phyloP scores from a whole-genome alignment of 2,888 invertebrate genomes.

The Polyommatus icarus region DNA sequence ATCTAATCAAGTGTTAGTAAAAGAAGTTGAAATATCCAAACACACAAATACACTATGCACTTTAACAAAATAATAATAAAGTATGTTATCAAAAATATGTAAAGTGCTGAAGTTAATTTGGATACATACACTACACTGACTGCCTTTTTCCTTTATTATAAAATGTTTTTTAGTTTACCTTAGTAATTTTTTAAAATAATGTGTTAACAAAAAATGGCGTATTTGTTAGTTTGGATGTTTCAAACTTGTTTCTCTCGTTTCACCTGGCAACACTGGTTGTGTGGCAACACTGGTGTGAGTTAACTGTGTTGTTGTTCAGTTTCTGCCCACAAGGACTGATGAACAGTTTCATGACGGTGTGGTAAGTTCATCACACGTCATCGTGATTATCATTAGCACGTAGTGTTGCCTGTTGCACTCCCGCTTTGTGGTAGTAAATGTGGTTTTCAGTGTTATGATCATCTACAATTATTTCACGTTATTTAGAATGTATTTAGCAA shows the following conservation, averaged over 20 bases:
- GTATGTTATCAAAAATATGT: too few relatives aligned
- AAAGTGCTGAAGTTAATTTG: too few relatives aligned
- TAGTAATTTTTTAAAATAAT: too few relatives aligned
- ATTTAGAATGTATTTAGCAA: not conserved
- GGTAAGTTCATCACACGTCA: constrained; percentile 83
- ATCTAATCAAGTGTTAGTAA: not conserved
- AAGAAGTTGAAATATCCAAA: constrained; percentile 8
- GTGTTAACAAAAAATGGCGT: not conserved
- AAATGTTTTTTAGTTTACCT: too few relatives aligned
- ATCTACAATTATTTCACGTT: not conserved
- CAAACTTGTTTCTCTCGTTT: not conserved
- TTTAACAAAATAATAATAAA: too few relatives aligned
- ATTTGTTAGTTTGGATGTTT: constrained; percentile 18
- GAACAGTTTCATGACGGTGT: constrained; percentile 93
- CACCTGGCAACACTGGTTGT: not conserved
- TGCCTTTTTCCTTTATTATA: too few relatives aligned
- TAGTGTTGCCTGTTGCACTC: constrained; percentile 21
- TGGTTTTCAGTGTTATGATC: not conserved
- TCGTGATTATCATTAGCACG: constrained; percentile 39
- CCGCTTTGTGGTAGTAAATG: not conserved
- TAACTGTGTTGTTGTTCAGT: constrained; percentile 84
- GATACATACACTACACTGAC: too few relatives aligned
- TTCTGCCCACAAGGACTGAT: constrained; percentile 92
- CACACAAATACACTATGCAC: not conserved
- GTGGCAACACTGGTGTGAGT: constrained; percentile 53